A percentile compares a stretch with the other conserved stretches of the same genome.
These are phyloP conservation scores for Amiota communis DNA, from an alignment of 2,888 invertebrate species.

Conservation along the genomic window DNA sequence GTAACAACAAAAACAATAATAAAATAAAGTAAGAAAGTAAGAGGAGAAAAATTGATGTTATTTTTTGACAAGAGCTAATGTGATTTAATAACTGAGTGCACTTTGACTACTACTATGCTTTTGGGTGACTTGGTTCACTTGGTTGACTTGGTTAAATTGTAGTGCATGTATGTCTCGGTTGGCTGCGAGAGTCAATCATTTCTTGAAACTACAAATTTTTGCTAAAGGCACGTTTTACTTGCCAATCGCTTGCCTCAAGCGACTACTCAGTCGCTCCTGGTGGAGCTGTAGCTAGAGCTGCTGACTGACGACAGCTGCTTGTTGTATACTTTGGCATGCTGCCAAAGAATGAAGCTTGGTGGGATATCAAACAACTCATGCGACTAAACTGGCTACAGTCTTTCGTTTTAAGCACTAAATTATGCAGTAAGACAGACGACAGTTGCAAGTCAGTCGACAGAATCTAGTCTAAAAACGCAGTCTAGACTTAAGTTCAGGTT, in stretches of 20 bases:
- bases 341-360: slow-evolving; percentile 1
- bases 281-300: too few relatives aligned
- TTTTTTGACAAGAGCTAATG: slow-evolving; percentile 13
- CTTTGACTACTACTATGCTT: not conserved
- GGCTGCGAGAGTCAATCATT: slow-evolving; percentile 12
- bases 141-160: too few relatives aligned
- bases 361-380: not conserved
- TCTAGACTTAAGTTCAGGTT: slow-evolving; percentile 8
- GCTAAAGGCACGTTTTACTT: not conserved
- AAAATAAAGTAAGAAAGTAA: not conserved
- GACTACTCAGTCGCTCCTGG: too few relatives aligned
- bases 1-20: too few relatives aligned
- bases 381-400: not conserved
- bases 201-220: slow-evolving; percentile 20
- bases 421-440: slow-evolving; percentile 1
- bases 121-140: too few relatives aligned
- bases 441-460: not conserved
- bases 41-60: slow-evolving; percentile 19
- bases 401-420: slow-evolving; percentile 17
- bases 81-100: slow-evolving; percentile 21
- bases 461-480: not conserved
- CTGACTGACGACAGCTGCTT: slow-evolving; percentile 15
- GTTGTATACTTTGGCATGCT: slow-evolving; percentile 4
- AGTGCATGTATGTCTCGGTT: not conserved
- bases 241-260: too few relatives aligned